These are phyloP conservation scores for Champsocephalus esox DNA, from an alignment of 2,797 vertebrate species.

Conservation along the genomic window DNA sequence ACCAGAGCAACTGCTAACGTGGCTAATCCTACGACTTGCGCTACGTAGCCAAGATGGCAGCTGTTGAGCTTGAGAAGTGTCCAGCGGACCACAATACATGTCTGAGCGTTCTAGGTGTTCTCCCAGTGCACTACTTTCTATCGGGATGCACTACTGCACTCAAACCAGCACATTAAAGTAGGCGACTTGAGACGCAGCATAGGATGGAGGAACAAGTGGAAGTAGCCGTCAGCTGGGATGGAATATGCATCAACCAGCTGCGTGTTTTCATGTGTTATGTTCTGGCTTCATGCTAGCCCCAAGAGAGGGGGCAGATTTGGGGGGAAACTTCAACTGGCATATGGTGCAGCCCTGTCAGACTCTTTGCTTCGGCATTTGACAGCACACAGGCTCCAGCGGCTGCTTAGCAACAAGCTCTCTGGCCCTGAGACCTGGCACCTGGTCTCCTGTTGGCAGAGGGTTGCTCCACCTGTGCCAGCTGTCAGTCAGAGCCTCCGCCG, in stretches of 20 bases:
- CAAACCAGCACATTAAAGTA: neutral
- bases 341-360: slow-evolving; percentile 55
- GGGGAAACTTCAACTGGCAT: slow-evolving; percentile 48
- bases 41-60: too few species aligned
- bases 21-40: too few species aligned
- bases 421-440: slow-evolving; percentile 66
- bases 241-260: slow-evolving; percentile 45
- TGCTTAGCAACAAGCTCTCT: slow-evolving; percentile 77
- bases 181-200: neutral
- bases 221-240: slow-evolving; percentile 13
- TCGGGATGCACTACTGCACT: too few species aligned
- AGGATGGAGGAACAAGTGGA: slow-evolving; percentile 19
- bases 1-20: too few species aligned
- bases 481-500: slow-evolving; percentile 67
- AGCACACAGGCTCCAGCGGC: slow-evolving; percentile 54
- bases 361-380: slow-evolving; percentile 61
- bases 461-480: slow-evolving; percentile 70
- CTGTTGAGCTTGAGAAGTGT: too few species aligned
- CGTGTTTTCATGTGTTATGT: slow-evolving; percentile 29
- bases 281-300: slow-evolving; percentile 32
- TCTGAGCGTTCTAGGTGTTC: too few species aligned
- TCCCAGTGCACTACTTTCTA: too few species aligned
- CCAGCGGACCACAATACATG: too few species aligned
- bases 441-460: slow-evolving; percentile 62
- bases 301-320: slow-evolving; percentile 34